Conservation (phyloP, 2,797 vertebrate genomes). For the Cygnus olor region DNA sequence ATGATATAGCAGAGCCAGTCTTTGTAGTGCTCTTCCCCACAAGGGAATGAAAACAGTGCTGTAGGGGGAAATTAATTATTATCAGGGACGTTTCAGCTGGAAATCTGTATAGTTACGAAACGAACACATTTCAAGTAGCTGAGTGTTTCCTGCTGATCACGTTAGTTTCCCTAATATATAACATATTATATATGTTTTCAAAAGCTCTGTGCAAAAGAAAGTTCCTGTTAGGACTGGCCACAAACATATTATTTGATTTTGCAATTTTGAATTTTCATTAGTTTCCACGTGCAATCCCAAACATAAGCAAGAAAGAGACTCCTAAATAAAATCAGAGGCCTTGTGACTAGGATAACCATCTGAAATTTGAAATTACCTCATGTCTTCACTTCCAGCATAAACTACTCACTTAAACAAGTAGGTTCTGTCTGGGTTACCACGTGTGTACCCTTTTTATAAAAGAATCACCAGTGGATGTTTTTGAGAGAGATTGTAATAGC, state of each 20-base stretch:
- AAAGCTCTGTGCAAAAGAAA: neutral
- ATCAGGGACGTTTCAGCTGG: constrained; percentile 52
- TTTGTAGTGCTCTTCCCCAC: constrained; percentile 47
- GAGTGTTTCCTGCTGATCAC: constrained; percentile 23
- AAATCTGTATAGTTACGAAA: constrained; percentile 38
- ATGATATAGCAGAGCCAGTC: neutral
- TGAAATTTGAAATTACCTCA: neutral
- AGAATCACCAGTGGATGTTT: neutral
- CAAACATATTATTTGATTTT: neutral
- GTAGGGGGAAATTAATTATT: constrained; percentile 61
- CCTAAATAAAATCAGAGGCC: neutral
- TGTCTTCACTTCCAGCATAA: neutral
- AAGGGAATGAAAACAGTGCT: constrained; percentile 51
- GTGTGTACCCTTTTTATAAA: neutral
- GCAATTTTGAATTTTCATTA: neutral
- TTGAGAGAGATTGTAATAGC: neutral
- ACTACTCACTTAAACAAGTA: neutral
- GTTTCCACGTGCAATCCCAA: neutral
- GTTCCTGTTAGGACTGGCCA: neutral
- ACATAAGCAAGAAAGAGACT: neutral
- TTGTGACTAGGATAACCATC: neutral
- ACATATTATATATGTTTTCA: neutral
- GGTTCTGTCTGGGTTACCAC: neutral
- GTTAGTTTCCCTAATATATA: neutral
- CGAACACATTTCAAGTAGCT: constrained; percentile 16